A percentile compares a stretch with the other conserved stretches of the same genome.
Evolutionary conservation across 2,797 vertebrate species (phyloP).

Genomic region (Spizella passerina): DNA sequence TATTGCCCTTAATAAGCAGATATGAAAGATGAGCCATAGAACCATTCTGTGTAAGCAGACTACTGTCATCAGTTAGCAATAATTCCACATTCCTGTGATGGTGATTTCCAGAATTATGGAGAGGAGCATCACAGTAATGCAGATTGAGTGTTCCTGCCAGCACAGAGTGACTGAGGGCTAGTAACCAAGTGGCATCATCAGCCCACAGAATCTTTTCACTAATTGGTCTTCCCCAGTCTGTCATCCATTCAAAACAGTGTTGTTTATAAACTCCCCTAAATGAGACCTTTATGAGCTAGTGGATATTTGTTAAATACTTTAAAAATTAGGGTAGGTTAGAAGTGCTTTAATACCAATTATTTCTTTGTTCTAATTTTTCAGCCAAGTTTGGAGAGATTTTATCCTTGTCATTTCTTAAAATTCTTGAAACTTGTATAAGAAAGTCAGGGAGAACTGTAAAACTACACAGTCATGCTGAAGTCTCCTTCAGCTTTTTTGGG

Average conservation of each 20-base stretch:
- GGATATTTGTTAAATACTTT: background rate
- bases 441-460: background rate
- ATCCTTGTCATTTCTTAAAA: background rate
- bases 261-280: background rate
- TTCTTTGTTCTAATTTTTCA: background rate
- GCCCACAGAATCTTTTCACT: background rate
- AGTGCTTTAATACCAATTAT: background rate
- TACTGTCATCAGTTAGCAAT: constrained; percentile 16
- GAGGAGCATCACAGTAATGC: background rate
- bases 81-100: background rate
- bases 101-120: background rate
- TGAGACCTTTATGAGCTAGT: background rate
- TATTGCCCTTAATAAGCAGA: background rate
- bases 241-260: background rate
- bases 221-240: background rate
- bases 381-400: background rate
- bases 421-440: background rate
- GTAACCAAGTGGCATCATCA: background rate
- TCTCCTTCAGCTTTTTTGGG: background rate
- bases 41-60: background rate
- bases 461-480: background rate
- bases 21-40: background rate
- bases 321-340: background rate
- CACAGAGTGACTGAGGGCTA: background rate
- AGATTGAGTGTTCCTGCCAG: background rate